Evolutionary conservation across 2,113 vertebrate genomes (phyloP), one percentile per base, ranked within the genome.

Genomic region (Otolemur garnettii): DNA sequence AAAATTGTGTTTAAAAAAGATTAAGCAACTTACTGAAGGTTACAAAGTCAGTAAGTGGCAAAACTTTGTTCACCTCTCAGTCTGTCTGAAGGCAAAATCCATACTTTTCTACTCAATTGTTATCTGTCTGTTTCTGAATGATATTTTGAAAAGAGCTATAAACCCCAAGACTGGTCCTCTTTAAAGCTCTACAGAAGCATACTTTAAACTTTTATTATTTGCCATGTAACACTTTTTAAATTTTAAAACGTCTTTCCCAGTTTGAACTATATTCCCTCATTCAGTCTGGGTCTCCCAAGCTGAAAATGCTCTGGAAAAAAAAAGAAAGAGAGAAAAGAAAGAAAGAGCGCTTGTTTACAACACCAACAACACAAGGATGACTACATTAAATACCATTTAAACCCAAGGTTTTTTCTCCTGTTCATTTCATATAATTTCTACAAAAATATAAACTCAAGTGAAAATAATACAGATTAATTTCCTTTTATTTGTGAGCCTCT

Each of bases 181-280:
- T 62, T 91, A 96, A 95, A 91, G 38, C 81, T 74, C 59, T 74
- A 19, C 22, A 75, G 66, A 96, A 96, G 64, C 21, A 90, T 11
- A 53, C 24, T n/a, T 93, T 95, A 85, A 81, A 78, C 71, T 95
- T 75, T 80, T 81, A 90, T 95, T 90, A 90, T 94, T 96, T 88
- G 33, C 74, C 24, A 89, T 62, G 78, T 88, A 90, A 91, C 24
- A 35, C 17, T 92, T 79, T 53, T 93, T 95, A 96, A 92, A 85
- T 91, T 95, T 88, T 96, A 95, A 97, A 96, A 74, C 15, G 66
- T 87, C n/a, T 87, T 24, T 91, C 38, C 38, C 21, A 79, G 19
- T 72, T 90, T 81, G 21, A 96, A 83, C 10, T 33, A 30, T 68
- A 80, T 91, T 96, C 79, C 9, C n/a, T 64, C 28, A 74, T 83